Base-by-base conservation (phyloP, 2,113 vertebrate genomes). In the Oxyruncus cristatus region DNA sequence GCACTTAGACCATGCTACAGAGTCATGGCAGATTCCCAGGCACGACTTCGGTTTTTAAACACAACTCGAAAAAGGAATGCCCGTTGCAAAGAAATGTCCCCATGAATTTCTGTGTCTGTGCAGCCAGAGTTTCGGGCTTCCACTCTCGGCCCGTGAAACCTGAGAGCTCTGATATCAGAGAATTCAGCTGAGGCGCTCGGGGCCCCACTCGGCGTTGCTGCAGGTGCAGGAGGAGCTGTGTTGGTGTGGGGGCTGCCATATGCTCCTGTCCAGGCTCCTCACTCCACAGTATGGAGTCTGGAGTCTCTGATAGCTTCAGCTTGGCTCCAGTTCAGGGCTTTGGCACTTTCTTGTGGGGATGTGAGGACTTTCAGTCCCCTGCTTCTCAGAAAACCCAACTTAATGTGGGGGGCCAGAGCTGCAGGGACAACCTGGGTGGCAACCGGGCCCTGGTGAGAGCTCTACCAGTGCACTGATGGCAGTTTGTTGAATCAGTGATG, bases 71-170 rank as follows among this genome's bases (percentile, higher is more conserved):
- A 55, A 72, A 23, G 9, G 4, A 13, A 26, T 26, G 24, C 28
- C 32, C 37, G 16, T 41, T 6, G 2, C 35, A 35, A 72, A 70
- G 63, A 66, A 44, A 24, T 53, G 53, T 79, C 20, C 24, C 20
- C 44, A 15, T 26, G n/a, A 47, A 35, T 72, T 68, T 85, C 13
- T 37, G 28, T 23, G 6, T 44, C 32, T n/a, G 44, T 68, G 65
- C 52, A 63, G 55, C 41, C 46, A 62, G 35, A 22, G 55, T 62
- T 62, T 15, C 23, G 17, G 71, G 39, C 33, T 67, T 52, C 46
- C 44, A 61, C 49, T 1, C 0, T 2, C 44, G 72, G 53, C 2
- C 1, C 22, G 4, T 11, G 37, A 37, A 77, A 58, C n/a, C 16
- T 30, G 76, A 66, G 44, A 53, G 28, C 27, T 88, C 47, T 77